A percentile compares a stretch with the other conserved stretches of the same genome.
phyloP scores from a whole-genome alignment of 2,113 vertebrate genomes.

The Cyanoderma ruficeps region DNA sequence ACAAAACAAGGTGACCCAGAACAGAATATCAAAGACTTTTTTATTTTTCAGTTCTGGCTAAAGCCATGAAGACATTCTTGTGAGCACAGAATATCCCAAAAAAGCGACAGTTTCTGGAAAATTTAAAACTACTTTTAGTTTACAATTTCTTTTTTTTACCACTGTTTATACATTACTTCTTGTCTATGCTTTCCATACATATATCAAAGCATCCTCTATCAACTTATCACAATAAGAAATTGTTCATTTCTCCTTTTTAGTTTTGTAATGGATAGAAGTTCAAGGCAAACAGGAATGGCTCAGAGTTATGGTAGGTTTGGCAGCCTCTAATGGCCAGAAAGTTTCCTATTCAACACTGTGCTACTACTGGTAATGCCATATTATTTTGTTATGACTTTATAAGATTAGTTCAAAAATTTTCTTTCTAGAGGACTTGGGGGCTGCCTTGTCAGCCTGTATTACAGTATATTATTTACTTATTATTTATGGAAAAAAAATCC shows the following conservation, averaged over 20 bases:
- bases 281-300: neutral
- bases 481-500: neutral
- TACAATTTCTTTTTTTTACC: neutral
- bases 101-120: neutral
- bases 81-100: neutral
- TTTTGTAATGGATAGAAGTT: neutral
- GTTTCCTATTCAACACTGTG: neutral
- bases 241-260: neutral
- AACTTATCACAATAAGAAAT: neutral
- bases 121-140: neutral
- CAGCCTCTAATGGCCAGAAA: neutral
- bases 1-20: conserved; percentile 70
- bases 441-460: neutral
- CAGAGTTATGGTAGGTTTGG: neutral
- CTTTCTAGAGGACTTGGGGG: neutral
- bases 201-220: neutral
- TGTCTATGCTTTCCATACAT: neutral
- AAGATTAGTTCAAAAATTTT: neutral
- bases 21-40: conserved; percentile 18
- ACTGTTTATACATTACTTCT: neutral
- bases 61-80: neutral
- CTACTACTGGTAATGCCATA: accelerated
- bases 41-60: neutral
- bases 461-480: neutral
- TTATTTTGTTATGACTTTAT: neutral